A percentile compares a stretch with the other conserved stretches of the same genome.
Conservation (phyloP, 1,140 invertebrate genomes). For the Megalonaias nervosa region DNA sequence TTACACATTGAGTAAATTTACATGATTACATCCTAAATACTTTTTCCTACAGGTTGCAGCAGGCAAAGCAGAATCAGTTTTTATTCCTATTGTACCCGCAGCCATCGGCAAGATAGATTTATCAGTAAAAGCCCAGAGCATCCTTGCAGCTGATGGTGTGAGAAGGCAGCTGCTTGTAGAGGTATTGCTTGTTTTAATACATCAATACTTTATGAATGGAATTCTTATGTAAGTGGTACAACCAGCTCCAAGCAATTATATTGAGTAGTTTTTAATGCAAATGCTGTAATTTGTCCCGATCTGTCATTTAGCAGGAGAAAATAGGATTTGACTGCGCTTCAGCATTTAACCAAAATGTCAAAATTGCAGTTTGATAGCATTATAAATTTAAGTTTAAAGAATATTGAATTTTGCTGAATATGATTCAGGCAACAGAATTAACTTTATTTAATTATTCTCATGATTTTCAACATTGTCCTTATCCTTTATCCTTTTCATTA, state of each 20-base stretch:
- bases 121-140: constrained; percentile 13
- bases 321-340: not conserved
- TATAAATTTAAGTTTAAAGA: too few relatives aligned
- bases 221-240: not conserved
- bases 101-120: constrained; percentile 15
- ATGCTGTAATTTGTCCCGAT: not conserved
- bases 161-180: constrained; percentile 24
- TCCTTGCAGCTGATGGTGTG: constrained; percentile 20
- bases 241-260: not conserved
- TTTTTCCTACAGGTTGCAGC: constrained; percentile 8
- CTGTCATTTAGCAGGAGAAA: not conserved
- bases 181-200: not conserved
- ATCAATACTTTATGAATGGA: not conserved
- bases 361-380: too few relatives aligned
- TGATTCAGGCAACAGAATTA: too few relatives aligned
- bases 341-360: too few relatives aligned
- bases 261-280: too few relatives aligned
- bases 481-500: too few relatives aligned
- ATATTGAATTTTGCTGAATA: too few relatives aligned
- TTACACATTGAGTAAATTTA: too few relatives aligned
- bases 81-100: constrained; percentile 25
- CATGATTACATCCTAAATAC: too few relatives aligned
- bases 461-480: too few relatives aligned
- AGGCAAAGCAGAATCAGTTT: constrained; percentile 7
- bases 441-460: too few relatives aligned